Evolutionary conservation across 2,888 invertebrate species (phyloP), one percentile per base, ranked within the genome.

Genomic region (Chloroclystis v-ata): DNA sequence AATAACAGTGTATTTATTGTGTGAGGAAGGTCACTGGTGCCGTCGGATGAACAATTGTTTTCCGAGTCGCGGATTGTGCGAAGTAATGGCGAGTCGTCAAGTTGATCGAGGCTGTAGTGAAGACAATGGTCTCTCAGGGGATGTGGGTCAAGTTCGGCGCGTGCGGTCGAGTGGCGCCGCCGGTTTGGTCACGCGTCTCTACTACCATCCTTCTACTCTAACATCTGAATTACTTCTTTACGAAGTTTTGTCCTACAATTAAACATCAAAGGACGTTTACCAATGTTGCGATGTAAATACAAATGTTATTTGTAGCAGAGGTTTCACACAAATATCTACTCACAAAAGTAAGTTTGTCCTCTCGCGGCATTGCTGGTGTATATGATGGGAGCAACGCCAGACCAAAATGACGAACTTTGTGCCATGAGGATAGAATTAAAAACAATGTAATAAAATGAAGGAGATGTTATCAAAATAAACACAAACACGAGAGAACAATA

Each of bases 111-210:
- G 83, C 61, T 75, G 63, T 50, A 41, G 56, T 56, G 52, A 71
- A 82, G 73, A 86, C 85, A 86, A 85, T 85, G 67, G 78, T 65
- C 68, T 75, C 73, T 72, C 60, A 59, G 59, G 68, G 69, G 69
- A 82, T 78, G 83, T 85, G 65, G 83, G 86, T 84, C 85, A 86
- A 86, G 85, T 84, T 82, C 73, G 70, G 60, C 63, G 63, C 69
- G 72, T 71, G 68, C 72, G 67, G 59, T 68, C 63, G 62, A 71
- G 59, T 64, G 69, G 63, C 67, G 70, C 20, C 67, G 70, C 60
- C 46, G 47, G 59, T 60, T 53, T 59, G 58, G 69, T 76, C 71
- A 77, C 72, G 74, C 74, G 65, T 66, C 61, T 60, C 51, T 52
- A 52, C 39, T 49, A 44, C 53, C 47, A 48, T 32, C 20, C 7